These are phyloP conservation scores for Panorpa germanica DNA, from an alignment of 2,888 invertebrate genomes.

Conservation along the genomic window DNA sequence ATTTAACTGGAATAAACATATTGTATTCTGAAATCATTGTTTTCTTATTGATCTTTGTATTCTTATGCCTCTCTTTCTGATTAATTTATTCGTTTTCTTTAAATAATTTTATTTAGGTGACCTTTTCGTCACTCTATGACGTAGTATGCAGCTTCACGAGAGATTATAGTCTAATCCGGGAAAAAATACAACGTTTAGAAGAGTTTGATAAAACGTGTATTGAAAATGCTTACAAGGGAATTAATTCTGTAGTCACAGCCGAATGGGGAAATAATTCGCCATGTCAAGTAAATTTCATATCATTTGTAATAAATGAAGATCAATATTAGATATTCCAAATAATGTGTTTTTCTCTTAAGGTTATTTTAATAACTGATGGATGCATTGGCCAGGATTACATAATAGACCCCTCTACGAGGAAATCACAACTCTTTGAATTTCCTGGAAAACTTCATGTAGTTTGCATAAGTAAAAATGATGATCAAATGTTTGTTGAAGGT, in stretches of 20 bases:
- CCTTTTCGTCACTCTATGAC: conserved; percentile 21
- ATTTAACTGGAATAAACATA: too few relatives aligned
- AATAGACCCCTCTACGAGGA: too few relatives aligned
- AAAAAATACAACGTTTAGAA: conserved; percentile 55
- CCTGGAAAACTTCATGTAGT: too few relatives aligned
- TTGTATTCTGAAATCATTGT: too few relatives aligned
- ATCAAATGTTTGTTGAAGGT: too few relatives aligned
- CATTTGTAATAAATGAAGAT: background rate
- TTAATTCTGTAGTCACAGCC: conserved; percentile 57
- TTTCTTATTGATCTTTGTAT: too few relatives aligned
- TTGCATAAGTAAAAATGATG: too few relatives aligned
- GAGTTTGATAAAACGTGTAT: conserved; percentile 77
- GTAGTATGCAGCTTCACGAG: conserved; percentile 73
- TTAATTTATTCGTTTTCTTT: too few relatives aligned
- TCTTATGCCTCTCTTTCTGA: too few relatives aligned
- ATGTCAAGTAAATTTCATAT: conserved; percentile 45
- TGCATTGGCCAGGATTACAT: conserved; percentile 50
- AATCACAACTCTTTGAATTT: too few relatives aligned
- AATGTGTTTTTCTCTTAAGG: conserved; percentile 21
- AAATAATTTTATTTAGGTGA: conserved; percentile 15
- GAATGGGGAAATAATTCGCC: conserved; percentile 84
- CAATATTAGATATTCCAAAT: conserved; percentile 4
- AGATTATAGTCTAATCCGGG: conserved; percentile 64
- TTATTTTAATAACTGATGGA: conserved; percentile 59
- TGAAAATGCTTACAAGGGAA: conserved; percentile 58